Percentiles rank a stretch among this genome's conserved stretches.
phyloP scores from a whole-genome alignment of 2,797 vertebrate genomes.

The Pogonophryne albipinna region DNA sequence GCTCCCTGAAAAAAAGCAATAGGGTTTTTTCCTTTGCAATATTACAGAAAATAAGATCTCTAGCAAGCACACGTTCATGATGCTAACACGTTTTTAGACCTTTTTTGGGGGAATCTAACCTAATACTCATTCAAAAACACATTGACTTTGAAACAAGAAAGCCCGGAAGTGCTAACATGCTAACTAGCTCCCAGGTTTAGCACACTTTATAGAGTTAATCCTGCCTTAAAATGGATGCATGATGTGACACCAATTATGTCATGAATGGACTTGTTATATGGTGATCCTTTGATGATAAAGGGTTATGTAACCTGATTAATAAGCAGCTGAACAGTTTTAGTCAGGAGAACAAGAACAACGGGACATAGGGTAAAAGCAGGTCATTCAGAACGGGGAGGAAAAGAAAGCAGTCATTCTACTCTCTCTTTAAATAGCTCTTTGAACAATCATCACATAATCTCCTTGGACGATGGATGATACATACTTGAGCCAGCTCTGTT shows the following conservation, averaged over 20 bases:
- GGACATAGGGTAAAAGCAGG: background rate
- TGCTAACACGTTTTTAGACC: too few species aligned
- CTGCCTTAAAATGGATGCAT: conserved; percentile 30
- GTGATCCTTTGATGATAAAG: conserved; percentile 19
- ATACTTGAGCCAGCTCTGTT: background rate
- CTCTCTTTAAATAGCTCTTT: background rate
- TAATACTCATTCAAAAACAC: too few species aligned
- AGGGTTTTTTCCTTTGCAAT: too few species aligned
- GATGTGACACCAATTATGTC: conserved; percentile 9
- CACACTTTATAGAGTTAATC: conserved; percentile 7
- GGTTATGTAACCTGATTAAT: conserved; percentile 49
- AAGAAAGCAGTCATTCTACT: background rate
- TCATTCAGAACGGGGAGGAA: conserved; percentile 1
- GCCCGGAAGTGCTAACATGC: too few species aligned
- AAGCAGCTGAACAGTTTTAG: conserved; percentile 1
- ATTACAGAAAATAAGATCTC: too few species aligned
- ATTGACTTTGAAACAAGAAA: too few species aligned
- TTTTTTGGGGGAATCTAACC: too few species aligned
- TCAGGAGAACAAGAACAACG: background rate
- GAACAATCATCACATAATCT: background rate
- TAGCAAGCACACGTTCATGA: too few species aligned
- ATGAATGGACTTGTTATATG: conserved; percentile 4
- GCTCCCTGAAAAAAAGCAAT: too few species aligned
- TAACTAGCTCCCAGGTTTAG: too few species aligned
- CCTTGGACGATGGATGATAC: background rate